Evolutionary conservation across 2,888 invertebrate species (phyloP).

Genomic region (Thalpophila matura): DNA sequence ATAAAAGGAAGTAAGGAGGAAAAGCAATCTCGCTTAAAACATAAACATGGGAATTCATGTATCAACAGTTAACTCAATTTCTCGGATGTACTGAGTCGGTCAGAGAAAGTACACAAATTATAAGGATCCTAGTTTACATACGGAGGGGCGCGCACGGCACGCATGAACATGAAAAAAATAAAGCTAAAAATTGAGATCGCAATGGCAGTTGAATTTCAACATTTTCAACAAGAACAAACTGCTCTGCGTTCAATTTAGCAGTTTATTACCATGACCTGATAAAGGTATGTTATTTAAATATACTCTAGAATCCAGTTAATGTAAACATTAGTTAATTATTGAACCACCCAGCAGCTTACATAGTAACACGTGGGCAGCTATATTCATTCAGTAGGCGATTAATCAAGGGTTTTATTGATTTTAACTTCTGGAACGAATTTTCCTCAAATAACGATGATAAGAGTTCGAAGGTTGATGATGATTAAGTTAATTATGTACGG

Average conservation of each 20-base stretch:
- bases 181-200: constrained; percentile 12
- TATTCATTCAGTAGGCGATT: constrained; percentile 38
- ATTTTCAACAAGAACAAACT: constrained; percentile 50
- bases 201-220: constrained; percentile 42
- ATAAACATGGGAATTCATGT: constrained; percentile 44
- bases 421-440: constrained; percentile 20
- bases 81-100: constrained; percentile 54
- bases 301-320: constrained; percentile 54
- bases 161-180: constrained; percentile 22
- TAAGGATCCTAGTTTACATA: constrained; percentile 62
- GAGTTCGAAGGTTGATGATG: constrained; percentile 5
- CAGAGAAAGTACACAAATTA: constrained; percentile 65
- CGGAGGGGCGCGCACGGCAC: constrained; percentile 17
- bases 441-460: background rate
- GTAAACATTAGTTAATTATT: constrained; percentile 62
- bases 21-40: constrained; percentile 40
- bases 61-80: constrained; percentile 52
- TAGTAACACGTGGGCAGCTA: constrained; percentile 49
- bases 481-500: constrained; percentile 1
- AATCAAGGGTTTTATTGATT: constrained; percentile 31
- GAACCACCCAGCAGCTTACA: constrained; percentile 39
- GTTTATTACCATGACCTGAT: constrained; percentile 63
- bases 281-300: constrained; percentile 55
- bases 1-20: constrained; percentile 30
- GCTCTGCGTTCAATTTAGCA: constrained; percentile 46